A percentile compares a stretch with the other conserved stretches of the same genome.
These are phyloP conservation scores for Enteromius treurensis DNA, from an alignment of 2,797 vertebrate species.

Conservation along the genomic window DNA sequence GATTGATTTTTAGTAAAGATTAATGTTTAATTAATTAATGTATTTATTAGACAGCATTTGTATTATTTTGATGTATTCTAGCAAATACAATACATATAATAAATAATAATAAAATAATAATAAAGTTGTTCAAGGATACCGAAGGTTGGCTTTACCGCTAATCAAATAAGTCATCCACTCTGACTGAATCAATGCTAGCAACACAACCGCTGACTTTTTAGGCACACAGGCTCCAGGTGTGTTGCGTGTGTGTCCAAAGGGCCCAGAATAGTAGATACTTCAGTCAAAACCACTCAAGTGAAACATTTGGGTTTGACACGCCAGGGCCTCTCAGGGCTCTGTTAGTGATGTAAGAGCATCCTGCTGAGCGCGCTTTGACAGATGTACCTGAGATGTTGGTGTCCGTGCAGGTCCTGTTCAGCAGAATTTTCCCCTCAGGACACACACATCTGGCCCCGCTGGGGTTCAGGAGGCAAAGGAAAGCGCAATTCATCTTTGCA, in stretches of 20 bases:
- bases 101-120: too few relatives aligned
- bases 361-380: conserved; percentile 1
- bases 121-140: neutral
- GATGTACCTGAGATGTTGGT: conserved; percentile 77
- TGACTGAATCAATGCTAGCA: neutral
- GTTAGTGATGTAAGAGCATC: conserved; percentile 11
- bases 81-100: too few relatives aligned
- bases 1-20: too few relatives aligned
- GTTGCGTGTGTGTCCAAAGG: conserved; percentile 6
- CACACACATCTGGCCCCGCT: conserved; percentile 83
- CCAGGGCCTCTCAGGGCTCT: neutral
- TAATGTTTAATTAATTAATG: too few relatives aligned
- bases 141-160: neutral
- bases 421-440: conserved; percentile 83
- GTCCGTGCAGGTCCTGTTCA: conserved; percentile 84
- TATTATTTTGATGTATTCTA: too few relatives aligned
- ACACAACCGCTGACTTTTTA: neutral
- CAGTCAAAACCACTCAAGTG: conserved; percentile 52
- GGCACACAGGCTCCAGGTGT: neutral
- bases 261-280: conserved; percentile 44
- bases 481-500: conserved; percentile 79
- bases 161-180: neutral
- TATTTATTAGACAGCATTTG: too few relatives aligned
- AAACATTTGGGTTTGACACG: conserved; percentile 28
- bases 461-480: conserved; percentile 86